Conservation (phyloP, 1,140 invertebrate species). For the Ruditapes philippinarum region DNA sequence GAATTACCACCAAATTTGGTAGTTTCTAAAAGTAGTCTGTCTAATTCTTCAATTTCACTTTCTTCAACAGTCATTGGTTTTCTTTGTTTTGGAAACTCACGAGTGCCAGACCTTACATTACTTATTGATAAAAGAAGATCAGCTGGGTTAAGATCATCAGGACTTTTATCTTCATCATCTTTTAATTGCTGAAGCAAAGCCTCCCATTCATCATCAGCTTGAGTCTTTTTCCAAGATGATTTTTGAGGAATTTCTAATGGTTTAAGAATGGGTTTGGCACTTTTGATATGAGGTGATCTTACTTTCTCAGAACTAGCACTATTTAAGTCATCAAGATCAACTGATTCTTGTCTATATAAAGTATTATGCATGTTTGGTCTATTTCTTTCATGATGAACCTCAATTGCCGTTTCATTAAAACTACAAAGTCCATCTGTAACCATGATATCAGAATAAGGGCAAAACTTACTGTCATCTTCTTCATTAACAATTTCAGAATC, state of each 20-base stretch:
- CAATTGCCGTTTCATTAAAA: not conserved
- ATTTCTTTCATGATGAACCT: not conserved
- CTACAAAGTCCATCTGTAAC: slow-evolving; percentile 4
- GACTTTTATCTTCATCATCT: slow-evolving; percentile 58
- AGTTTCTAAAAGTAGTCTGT: slow-evolving; percentile 59
- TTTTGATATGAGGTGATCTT: slow-evolving; percentile 9
- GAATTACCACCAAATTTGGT: slow-evolving; percentile 48
- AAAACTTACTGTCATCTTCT: not conserved
- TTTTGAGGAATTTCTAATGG: slow-evolving; percentile 59
- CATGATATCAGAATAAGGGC: slow-evolving; percentile 30
- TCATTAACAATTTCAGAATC: not conserved
- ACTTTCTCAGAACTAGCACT: not conserved
- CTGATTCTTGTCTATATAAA: not conserved
- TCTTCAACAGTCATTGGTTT: slow-evolving; percentile 47
- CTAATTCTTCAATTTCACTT: slow-evolving; percentile 59
- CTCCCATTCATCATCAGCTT: slow-evolving; percentile 63
- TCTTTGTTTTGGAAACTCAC: not conserved
- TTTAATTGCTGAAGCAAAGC: slow-evolving; percentile 53
- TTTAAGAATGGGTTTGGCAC: slow-evolving; percentile 51
- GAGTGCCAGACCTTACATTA: slow-evolving; percentile 3
- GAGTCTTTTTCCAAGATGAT: slow-evolving; percentile 27
- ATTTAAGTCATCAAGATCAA: not conserved
- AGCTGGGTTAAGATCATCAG: slow-evolving; percentile 61
- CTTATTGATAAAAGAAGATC: slow-evolving; percentile 53
- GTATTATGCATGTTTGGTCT: not conserved